Evolutionary conservation across 1,140 invertebrate species (phyloP), one percentile per base, ranked within the genome.

Genomic region (Homarus americanus): DNA sequence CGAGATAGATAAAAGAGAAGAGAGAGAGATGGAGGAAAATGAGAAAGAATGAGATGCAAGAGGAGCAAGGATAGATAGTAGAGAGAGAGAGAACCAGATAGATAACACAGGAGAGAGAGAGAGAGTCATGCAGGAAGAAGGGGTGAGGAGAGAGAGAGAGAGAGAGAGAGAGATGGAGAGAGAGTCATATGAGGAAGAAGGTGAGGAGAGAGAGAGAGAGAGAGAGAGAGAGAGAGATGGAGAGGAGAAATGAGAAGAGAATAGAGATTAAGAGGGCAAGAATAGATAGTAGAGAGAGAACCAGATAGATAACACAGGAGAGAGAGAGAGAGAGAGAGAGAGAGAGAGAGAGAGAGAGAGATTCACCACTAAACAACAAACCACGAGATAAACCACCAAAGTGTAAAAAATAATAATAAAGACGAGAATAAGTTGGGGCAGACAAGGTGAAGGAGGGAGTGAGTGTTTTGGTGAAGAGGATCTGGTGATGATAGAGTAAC

Each of bases 241-340:
- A 32, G n/a, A 32, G n/a, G n/a, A n/a, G n/a, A 75, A 20, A 75
- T 7, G n/a, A 75, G 28, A 75, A 5, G 34, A 28, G 10, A 20
- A 20, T 34, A 32, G 72, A 73, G 12, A 32, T 2, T 7, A 40
- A 24, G 28, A 32, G 28, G 32, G 2, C 0, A 20, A 73, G 72
- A 49, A 49, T 12, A 73, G 28, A 5, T 17, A 32, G 5, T 36
- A 20, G 5, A 40, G 10, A 20, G 5, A 40, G 5, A 20, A 0
- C 5, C 2, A 32, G 24, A 73, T 34, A 73, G 24, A 32, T 9
- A 32, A 24, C 9, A 34, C 24, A 9, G 10, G 72, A 34, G 28
- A 32, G 72, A 75, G 72, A 72, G 69, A 72, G 69, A 72, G 69
- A 63, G 58, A 63, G 24, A 72, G 10, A 24, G 58, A 72, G 66